Percentiles rank a stretch among this genome's conserved stretches.
phyloP scores from a whole-genome alignment of 2,797 vertebrate species.

The Bovichtus variegatus region DNA sequence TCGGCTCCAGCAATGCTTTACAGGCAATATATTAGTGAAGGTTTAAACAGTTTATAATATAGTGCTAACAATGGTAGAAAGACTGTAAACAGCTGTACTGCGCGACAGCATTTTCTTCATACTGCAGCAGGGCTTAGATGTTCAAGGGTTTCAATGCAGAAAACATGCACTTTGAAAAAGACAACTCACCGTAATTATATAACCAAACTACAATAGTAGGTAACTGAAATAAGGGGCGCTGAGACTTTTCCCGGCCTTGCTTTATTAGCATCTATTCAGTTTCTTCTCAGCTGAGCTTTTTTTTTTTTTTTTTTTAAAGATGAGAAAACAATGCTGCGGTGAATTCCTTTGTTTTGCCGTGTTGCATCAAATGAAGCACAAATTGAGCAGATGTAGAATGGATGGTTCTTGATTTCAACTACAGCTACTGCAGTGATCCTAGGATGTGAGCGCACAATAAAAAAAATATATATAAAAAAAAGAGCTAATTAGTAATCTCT shows the following conservation, averaged over 20 bases:
- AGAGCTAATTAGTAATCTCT: conserved; percentile 56
- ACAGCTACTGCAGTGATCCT: conserved; percentile 34
- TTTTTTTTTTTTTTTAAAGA: conserved; percentile 15
- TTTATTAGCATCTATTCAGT: conserved; percentile 27
- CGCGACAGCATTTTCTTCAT: conserved; percentile 28
- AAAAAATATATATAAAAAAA: conserved; percentile 26
- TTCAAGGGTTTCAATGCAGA: conserved; percentile 21
- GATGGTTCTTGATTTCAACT: conserved; percentile 44
- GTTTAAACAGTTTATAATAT: conserved; percentile 78
- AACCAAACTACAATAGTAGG: conserved; percentile 18
- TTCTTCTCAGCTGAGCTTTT: conserved; percentile 19
- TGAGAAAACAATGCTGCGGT: conserved; percentile 4
- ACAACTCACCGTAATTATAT: conserved; percentile 21
- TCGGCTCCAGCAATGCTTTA: conserved; percentile 53
- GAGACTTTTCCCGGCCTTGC: conserved; percentile 3
- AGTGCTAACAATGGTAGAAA: conserved; percentile 57
- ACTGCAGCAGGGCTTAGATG: not conserved
- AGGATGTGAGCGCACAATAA: not conserved
- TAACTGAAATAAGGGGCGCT: conserved; percentile 3
- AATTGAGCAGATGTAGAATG: conserved; percentile 43
- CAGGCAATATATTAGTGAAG: conserved; percentile 60
- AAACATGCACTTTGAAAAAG: conserved; percentile 1
- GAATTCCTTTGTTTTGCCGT: conserved; percentile 46
- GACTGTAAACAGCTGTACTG: conserved; percentile 68
- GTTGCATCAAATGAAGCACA: conserved; percentile 44